These are phyloP conservation scores for Netelia fuscicornis DNA, from an alignment of 2,888 invertebrate species.

Conservation along the genomic window DNA sequence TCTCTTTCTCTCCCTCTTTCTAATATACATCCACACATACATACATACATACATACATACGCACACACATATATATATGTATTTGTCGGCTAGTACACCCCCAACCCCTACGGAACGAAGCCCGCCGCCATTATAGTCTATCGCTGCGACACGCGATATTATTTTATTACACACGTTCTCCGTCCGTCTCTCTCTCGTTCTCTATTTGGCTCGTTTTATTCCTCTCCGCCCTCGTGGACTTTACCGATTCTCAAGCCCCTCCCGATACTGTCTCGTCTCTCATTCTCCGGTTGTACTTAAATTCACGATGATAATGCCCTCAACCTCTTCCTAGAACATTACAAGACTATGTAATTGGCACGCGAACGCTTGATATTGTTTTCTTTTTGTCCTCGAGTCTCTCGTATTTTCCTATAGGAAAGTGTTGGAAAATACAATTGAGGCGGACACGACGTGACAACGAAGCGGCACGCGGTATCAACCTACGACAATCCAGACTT, in stretches of 20 bases:
- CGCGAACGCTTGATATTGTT: slow-evolving; percentile 29
- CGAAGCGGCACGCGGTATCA: too few relatives aligned
- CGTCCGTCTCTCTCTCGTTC: background rate
- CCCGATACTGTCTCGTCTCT: background rate
- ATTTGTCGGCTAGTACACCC: slow-evolving; percentile 28
- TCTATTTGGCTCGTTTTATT: too few relatives aligned
- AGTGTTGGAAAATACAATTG: too few relatives aligned
- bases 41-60: background rate
- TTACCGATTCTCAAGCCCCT: slow-evolving; percentile 20
- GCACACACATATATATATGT: slow-evolving; percentile 10
- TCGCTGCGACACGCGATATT: slow-evolving; percentile 68
- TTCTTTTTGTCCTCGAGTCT: background rate
- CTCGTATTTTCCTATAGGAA: background rate
- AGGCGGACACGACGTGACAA: too few relatives aligned
- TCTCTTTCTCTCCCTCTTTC: slow-evolving; percentile 17
- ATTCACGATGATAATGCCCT: slow-evolving; percentile 24
- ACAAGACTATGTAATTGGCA: slow-evolving; percentile 51
- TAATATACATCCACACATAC: background rate
- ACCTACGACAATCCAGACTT: too few relatives aligned
- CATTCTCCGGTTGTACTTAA: slow-evolving; percentile 10
- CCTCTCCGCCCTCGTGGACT: background rate
- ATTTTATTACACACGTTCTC: slow-evolving; percentile 61
- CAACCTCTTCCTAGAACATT: background rate
- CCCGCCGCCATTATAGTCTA: slow-evolving; percentile 64
- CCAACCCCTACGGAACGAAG: slow-evolving; percentile 40